Base-by-base conservation (phyloP, 2,797 vertebrate genomes). In the Bucorvus abyssinicus region DNA sequence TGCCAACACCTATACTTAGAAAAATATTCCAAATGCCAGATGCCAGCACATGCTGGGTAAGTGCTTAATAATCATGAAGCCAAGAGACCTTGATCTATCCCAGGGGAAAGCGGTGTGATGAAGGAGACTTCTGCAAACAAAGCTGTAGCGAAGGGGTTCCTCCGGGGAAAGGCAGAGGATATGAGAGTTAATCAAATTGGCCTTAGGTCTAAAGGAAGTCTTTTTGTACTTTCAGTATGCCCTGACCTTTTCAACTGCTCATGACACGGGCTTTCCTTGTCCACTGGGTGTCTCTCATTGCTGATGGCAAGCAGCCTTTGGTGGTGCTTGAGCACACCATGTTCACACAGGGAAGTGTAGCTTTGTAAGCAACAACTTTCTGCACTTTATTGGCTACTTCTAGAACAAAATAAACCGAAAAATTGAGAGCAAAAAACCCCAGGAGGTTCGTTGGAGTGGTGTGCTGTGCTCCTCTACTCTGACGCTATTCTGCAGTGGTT, bases 41-140 rank as follows among this genome's bases (percentile, higher is more conserved):
- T 95, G 79, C 94, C 94, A 95, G 87, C 89, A 94, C 83, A 88
- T 84, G 96, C 88, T 95, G 94, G 74, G 30, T 76, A 63, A 94
- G 55, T 59, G 73, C 90, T 91, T 55, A 84, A 91, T 24, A 75
- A 50, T 50, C 85, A 26, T 9, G 40, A 79, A 93, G 56, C 52
- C 82, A 44, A 73, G 85, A 93, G 79, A 67, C 26, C 34, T 76
- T 45, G 87, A 82, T 59, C 59, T 65, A 7, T 86, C 77, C 91
- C 87, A 67, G 52, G 0, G 6, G 94, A 81, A 73, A 81, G 55
- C 3, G 4, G 16, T 38, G 65, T 52, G 91, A 93, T 89, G 89
- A 92, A 94, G 87, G 84, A 64, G 53, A 24, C 52, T 91, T 61
- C 84, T 89, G 71, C 89, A 92, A 91, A 64, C 49, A 92, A 55